Evolutionary conservation across 2,888 invertebrate species (phyloP).

Genomic region (Leucania comma): DNA sequence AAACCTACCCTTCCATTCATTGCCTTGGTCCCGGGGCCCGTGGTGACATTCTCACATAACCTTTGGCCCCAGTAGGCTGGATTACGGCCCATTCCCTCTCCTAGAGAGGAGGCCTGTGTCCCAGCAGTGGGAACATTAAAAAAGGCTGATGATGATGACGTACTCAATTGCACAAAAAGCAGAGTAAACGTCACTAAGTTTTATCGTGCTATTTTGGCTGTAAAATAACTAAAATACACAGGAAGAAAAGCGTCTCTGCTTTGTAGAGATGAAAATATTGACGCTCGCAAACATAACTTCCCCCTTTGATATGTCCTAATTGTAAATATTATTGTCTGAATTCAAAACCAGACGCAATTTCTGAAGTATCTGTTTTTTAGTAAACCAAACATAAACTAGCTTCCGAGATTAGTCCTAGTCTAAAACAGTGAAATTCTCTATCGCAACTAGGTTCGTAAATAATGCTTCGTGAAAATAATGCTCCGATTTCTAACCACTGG

Average conservation of each 20-base stretch:
- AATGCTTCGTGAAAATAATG: slow-evolving; percentile 21
- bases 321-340: slow-evolving; percentile 36
- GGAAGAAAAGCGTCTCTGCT: background rate
- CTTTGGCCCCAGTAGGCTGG: too few relatives aligned
- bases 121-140: too few relatives aligned
- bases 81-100: too few relatives aligned
- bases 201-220: background rate
- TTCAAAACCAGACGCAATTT: slow-evolving; percentile 1
- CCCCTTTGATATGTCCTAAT: slow-evolving; percentile 22
- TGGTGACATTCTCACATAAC: too few relatives aligned
- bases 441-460: slow-evolving; percentile 2
- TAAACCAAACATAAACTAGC: background rate
- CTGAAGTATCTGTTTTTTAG: slow-evolving; percentile 20
- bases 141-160: too few relatives aligned
- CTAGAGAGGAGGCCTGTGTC: too few relatives aligned
- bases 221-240: background rate
- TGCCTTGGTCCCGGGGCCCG: too few relatives aligned
- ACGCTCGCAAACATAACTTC: slow-evolving; percentile 8
- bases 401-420: background rate
- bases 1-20: too few relatives aligned
- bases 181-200: background rate
- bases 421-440: background rate
- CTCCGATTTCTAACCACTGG: slow-evolving; percentile 31
- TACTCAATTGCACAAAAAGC: background rate
- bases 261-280: slow-evolving; percentile 10